phyloP scores from a whole-genome alignment of 1,140 invertebrate species.

The Catajapyx aquilonaris region DNA sequence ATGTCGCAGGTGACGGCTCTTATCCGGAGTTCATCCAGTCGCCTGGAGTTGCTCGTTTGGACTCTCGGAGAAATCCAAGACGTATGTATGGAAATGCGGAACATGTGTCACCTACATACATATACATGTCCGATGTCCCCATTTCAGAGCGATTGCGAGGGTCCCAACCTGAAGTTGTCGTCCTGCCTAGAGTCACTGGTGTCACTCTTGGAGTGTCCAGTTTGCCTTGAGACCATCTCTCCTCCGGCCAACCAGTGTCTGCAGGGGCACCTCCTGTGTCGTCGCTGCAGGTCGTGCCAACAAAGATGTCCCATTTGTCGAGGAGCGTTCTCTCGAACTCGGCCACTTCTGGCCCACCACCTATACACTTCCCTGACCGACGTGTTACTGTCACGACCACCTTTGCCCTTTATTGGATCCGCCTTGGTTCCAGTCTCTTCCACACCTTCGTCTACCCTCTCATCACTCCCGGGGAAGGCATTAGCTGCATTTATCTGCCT shows the following conservation, averaged over 20 bases:
- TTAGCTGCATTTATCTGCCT: neutral
- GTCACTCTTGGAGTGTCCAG: constrained; percentile 36
- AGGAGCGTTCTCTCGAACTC: neutral
- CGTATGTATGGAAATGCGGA: too few relatives aligned
- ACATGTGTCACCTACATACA: too few relatives aligned
- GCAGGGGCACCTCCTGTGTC: constrained; percentile 26
- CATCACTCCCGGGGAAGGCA: neutral
- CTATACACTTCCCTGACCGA: neutral
- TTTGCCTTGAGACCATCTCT: constrained; percentile 29
- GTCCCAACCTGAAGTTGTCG: too few relatives aligned
- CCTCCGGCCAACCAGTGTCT: constrained; percentile 38
- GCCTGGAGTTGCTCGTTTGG: neutral
- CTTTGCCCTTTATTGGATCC: too few relatives aligned
- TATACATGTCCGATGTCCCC: too few relatives aligned
- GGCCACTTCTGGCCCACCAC: neutral
- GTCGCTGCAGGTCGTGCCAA: constrained; percentile 9
- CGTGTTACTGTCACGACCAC: neutral
- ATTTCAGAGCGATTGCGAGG: too few relatives aligned
- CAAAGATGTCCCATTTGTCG: constrained; percentile 13
- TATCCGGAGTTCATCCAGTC: neutral
- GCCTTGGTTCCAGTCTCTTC: neutral
- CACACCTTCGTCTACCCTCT: neutral
- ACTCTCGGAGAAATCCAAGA: neutral
- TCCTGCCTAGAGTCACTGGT: constrained; percentile 17
- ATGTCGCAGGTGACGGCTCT: constrained; percentile 29